These are phyloP conservation scores for Diplolepis rosae DNA, from an alignment of 2,888 invertebrate genomes.

Conservation along the genomic window DNA sequence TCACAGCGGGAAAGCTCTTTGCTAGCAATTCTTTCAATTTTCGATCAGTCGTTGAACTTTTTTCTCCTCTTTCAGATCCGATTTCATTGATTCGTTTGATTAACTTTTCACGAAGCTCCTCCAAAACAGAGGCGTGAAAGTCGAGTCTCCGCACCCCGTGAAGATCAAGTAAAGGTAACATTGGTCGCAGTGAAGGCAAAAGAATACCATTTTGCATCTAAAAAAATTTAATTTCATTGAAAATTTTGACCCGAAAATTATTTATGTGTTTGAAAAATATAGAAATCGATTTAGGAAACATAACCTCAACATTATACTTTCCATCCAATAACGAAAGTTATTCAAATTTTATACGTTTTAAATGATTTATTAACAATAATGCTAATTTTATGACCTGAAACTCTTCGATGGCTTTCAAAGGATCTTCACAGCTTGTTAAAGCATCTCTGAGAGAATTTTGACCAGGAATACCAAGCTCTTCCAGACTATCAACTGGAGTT, in stretches of 20 bases:
- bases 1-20: constrained; percentile 95
- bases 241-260: not conserved
- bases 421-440: constrained; percentile 96
- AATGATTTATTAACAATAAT: too few species aligned
- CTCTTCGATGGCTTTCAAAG: constrained; percentile 97
- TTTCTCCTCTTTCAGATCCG: constrained; percentile 77
- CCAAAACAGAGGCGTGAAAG: constrained; percentile 94
- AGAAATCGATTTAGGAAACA: too few species aligned
- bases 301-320: not conserved
- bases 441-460: constrained; percentile 91
- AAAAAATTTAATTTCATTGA: constrained; percentile 55
- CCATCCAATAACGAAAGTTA: not conserved
- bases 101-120: constrained; percentile 80
- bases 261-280: not conserved
- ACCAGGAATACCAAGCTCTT: constrained; percentile 91
- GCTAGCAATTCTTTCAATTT: constrained; percentile 91
- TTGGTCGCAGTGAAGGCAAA: constrained; percentile 93
- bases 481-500: constrained; percentile 79
- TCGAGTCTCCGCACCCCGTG: constrained; percentile 94
- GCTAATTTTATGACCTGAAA: constrained; percentile 81
- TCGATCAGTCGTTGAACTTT: constrained; percentile 82
- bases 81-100: constrained; percentile 86
- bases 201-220: constrained; percentile 93
- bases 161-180: constrained; percentile 94
- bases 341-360: not conserved